phyloP scores from a whole-genome alignment of 2,888 invertebrate genomes.

The Monochamus alternatus region DNA sequence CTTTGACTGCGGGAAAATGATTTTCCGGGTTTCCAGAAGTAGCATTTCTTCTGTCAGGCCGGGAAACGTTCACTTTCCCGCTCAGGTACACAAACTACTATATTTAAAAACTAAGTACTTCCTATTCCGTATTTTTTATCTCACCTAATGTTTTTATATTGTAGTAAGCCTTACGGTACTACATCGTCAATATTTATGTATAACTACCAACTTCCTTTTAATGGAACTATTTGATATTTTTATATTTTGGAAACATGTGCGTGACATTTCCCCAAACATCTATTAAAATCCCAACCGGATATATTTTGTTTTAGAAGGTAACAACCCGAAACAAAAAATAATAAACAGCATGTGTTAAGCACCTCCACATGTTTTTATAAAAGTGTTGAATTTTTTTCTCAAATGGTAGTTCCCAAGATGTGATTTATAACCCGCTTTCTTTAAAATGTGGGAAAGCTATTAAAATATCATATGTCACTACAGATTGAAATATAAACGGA shows the following conservation, averaged over 20 bases:
- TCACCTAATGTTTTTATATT: no score
- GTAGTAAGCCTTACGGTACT: no score
- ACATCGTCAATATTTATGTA: background rate
- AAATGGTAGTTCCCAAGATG: background rate
- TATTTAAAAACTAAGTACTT: no score
- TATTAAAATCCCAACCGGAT: background rate
- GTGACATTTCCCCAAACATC: background rate
- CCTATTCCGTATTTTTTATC: no score
- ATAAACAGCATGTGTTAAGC: background rate
- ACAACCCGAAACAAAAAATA: background rate
- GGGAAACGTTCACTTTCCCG: no score
- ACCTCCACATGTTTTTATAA: background rate
- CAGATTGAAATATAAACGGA: no score
- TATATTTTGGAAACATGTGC: background rate
- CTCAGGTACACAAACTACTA: no score
- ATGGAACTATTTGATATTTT: background rate
- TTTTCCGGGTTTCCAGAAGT: no score
- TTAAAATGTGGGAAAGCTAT: background rate
- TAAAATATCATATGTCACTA: background rate
- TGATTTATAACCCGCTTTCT: background rate
- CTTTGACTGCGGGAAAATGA: no score
- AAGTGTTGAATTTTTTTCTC: background rate
- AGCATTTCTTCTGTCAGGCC: no score
- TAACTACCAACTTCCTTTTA: background rate
- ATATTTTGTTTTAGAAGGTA: background rate